Conservation (phyloP, 2,797 vertebrate species). For the Fringilla coelebs region DNA sequence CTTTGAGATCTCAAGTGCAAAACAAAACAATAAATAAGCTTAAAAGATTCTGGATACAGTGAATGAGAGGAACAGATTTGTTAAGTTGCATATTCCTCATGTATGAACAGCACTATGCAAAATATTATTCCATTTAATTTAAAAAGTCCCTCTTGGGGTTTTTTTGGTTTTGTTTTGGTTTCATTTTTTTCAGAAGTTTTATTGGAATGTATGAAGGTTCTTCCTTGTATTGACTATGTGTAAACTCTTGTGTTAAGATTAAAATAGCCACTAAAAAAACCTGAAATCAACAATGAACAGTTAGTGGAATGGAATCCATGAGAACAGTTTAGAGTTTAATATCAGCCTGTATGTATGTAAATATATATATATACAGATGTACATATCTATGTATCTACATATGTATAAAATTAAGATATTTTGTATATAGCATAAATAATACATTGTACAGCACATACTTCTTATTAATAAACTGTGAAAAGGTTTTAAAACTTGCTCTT, state of each 20-base stretch:
- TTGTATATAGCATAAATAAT: background rate
- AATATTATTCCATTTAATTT: background rate
- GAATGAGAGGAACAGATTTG: slow-evolving; percentile 18
- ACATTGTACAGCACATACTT: background rate
- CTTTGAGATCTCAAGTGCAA: slow-evolving; percentile 30
- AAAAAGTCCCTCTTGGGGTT: background rate
- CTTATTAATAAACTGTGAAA: background rate
- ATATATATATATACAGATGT: background rate
- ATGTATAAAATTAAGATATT: background rate
- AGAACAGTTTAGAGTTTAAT: background rate
- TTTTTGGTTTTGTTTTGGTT: background rate
- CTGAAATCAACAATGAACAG: background rate
- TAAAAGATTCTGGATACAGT: slow-evolving; percentile 31
- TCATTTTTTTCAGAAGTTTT: background rate
- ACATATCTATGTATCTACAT: background rate
- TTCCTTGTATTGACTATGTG: background rate
- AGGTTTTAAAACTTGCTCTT: background rate
- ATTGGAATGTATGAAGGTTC: background rate
- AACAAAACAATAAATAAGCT: slow-evolving; percentile 20
- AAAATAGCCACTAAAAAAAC: background rate
- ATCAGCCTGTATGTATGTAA: background rate
- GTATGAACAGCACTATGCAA: background rate
- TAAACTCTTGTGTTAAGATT: background rate
- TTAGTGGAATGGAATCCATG: background rate
- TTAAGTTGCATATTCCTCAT: background rate